Percentiles rank a stretch among this genome's conserved stretches.
These are phyloP conservation scores for Drosophila pseudotakahashii DNA, from an alignment of 2,888 invertebrate species.

Conservation along the genomic window DNA sequence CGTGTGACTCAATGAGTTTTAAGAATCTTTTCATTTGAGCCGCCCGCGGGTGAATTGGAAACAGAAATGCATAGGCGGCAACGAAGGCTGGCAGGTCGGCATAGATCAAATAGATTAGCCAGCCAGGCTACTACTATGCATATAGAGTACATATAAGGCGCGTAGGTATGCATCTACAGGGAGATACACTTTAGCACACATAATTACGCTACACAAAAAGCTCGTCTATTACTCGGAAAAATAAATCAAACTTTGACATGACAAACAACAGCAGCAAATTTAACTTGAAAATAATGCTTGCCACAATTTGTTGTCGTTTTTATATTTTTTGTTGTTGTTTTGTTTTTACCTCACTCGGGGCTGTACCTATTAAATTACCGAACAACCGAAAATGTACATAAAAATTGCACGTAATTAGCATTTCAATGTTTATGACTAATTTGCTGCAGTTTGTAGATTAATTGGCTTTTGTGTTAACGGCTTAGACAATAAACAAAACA, in stretches of 20 bases:
- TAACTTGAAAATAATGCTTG: slow-evolving; percentile 36
- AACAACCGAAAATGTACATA: slow-evolving; percentile 53
- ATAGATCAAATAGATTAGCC: slow-evolving; percentile 74
- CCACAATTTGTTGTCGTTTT: slow-evolving; percentile 36
- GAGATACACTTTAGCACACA: slow-evolving; percentile 27
- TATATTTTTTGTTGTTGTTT: background rate
- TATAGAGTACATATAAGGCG: slow-evolving; percentile 16
- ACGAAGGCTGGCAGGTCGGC: slow-evolving; percentile 57
- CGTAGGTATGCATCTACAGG: slow-evolving; percentile 10
- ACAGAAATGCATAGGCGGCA: slow-evolving; percentile 60
- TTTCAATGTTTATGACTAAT: slow-evolving; percentile 67
- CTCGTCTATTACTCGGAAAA: slow-evolving; percentile 63
- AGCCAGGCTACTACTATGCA: slow-evolving; percentile 24
- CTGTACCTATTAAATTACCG: slow-evolving; percentile 58
- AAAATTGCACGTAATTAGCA: slow-evolving; percentile 68
- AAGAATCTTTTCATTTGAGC: slow-evolving; percentile 65
- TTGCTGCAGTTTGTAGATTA: slow-evolving; percentile 70
- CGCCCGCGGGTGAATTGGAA: slow-evolving; percentile 58
- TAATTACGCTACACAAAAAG: slow-evolving; percentile 57
- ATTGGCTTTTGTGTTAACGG: slow-evolving; percentile 69
- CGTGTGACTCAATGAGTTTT: slow-evolving; percentile 17
- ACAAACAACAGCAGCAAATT: slow-evolving; percentile 53
- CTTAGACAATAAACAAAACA: slow-evolving; percentile 34
- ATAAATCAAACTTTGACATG: slow-evolving; percentile 74
- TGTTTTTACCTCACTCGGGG: background rate